Evolutionary conservation across 2,113 vertebrate genomes (phyloP).

Genomic region (Onychostruthus taczanowskii): DNA sequence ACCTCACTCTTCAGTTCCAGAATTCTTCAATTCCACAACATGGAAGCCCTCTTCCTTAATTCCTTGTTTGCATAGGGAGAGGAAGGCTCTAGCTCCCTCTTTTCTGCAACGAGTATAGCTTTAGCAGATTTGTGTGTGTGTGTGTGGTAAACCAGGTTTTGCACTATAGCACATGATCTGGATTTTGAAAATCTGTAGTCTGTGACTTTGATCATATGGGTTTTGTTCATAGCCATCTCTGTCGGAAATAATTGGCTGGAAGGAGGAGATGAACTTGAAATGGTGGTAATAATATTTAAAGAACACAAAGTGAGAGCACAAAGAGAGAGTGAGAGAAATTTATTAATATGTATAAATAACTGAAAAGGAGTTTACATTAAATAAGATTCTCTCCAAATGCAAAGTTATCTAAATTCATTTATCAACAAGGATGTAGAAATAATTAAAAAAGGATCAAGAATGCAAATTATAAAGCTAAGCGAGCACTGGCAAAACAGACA

Average conservation of each 20-base stretch:
- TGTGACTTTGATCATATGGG: not conserved
- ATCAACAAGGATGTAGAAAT: not conserved
- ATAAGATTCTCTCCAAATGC: not conserved
- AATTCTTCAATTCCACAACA: not conserved
- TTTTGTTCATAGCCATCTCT: not conserved
- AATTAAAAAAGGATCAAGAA: not conserved
- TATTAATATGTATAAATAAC: slow-evolving; percentile 21
- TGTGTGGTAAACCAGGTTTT: not conserved
- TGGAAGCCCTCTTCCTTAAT: not conserved
- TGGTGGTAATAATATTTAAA: not conserved
- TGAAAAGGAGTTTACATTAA: not conserved
- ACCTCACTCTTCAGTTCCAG: not conserved
- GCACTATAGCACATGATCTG: not conserved
- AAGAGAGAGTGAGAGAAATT: not conserved
- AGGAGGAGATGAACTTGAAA: not conserved
- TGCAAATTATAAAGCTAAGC: slow-evolving; percentile 6
- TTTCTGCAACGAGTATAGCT: not conserved
- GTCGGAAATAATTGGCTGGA: not conserved
- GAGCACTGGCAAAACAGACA: not conserved
- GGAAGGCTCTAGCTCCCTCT: not conserved
- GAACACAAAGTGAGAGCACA: not conserved
- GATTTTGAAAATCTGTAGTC: not conserved
- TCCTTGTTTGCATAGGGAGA: not conserved
- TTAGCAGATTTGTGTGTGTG: not conserved
- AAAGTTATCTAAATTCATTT: slow-evolving; percentile 1